A percentile compares a stretch with the other conserved stretches of the same genome.
phyloP scores from a whole-genome alignment of 2,113 vertebrate species.

The Erythrocercus mccallii region DNA sequence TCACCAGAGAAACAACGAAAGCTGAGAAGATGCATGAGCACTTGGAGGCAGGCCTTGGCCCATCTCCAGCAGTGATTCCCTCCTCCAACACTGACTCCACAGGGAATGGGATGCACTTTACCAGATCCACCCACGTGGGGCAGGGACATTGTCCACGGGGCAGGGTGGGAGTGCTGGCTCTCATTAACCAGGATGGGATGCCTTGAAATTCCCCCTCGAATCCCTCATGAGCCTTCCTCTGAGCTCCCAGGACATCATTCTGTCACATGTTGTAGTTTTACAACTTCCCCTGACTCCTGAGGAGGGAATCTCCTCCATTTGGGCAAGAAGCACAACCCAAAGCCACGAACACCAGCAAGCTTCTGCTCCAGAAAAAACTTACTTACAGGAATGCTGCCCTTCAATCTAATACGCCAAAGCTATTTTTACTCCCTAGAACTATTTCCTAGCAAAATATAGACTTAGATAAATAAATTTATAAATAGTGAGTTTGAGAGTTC shows the following conservation, averaged over 20 bases:
- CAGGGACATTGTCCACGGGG: background rate
- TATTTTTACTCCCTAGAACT: background rate
- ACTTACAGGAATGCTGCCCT: background rate
- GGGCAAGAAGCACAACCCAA: background rate
- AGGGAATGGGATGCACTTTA: background rate
- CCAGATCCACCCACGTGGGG: background rate
- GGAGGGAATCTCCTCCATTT: background rate
- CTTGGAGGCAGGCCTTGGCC: slow-evolving; percentile 7
- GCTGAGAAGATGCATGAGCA: slow-evolving; percentile 35
- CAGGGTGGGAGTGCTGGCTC: background rate
- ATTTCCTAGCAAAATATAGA: background rate
- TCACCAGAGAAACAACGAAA: slow-evolving; percentile 35
- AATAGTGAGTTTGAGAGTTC: background rate
- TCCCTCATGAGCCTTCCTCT: background rate
- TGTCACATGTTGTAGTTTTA: background rate
- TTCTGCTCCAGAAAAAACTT: background rate
- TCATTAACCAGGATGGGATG: background rate
- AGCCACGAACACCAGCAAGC: background rate
- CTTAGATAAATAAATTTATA: background rate
- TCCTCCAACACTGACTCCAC: background rate
- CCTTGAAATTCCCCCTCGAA: background rate
- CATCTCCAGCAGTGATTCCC: background rate
- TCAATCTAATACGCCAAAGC: background rate
- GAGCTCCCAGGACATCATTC: background rate
- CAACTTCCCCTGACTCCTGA: background rate